Evolutionary conservation across 2,113 vertebrate genomes (phyloP).

Genomic region (Myocastor coypus): DNA sequence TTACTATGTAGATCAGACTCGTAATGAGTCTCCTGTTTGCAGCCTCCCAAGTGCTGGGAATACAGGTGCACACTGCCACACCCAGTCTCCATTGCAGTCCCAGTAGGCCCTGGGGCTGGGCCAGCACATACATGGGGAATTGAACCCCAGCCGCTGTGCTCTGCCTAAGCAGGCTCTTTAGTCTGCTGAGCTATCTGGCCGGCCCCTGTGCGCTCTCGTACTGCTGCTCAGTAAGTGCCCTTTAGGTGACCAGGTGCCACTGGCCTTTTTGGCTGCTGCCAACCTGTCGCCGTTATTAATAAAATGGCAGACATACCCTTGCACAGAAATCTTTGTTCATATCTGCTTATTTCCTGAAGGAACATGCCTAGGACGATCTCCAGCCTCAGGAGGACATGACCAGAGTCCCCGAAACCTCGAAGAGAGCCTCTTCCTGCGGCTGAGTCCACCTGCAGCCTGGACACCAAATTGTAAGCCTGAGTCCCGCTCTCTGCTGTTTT

Average conservation of each 20-base stretch:
- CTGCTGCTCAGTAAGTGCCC: background rate
- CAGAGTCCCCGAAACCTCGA: too few species aligned
- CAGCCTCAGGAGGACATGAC: background rate
- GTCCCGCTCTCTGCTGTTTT: background rate
- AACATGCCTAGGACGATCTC: background rate
- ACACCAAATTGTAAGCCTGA: background rate
- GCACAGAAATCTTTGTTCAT: background rate
- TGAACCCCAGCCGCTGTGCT: too few species aligned
- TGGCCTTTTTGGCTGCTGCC: background rate
- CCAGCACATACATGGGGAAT: too few species aligned
- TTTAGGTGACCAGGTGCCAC: background rate
- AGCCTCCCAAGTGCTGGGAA: too few species aligned
- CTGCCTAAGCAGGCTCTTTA: too few species aligned
- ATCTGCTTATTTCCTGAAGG: background rate
- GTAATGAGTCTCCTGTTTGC: too few species aligned
- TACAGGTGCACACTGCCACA: too few species aligned
- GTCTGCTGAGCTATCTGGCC: too few species aligned
- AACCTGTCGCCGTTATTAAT: background rate
- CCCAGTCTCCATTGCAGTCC: too few species aligned
- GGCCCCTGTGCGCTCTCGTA: too few species aligned
- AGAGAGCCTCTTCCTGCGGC: background rate
- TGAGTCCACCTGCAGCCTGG: background rate
- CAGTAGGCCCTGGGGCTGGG: too few species aligned
- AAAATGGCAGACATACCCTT: background rate
- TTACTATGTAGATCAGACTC: too few species aligned